phyloP scores from a whole-genome alignment of 1,140 invertebrate genomes.

The Coptotermes formosanus region DNA sequence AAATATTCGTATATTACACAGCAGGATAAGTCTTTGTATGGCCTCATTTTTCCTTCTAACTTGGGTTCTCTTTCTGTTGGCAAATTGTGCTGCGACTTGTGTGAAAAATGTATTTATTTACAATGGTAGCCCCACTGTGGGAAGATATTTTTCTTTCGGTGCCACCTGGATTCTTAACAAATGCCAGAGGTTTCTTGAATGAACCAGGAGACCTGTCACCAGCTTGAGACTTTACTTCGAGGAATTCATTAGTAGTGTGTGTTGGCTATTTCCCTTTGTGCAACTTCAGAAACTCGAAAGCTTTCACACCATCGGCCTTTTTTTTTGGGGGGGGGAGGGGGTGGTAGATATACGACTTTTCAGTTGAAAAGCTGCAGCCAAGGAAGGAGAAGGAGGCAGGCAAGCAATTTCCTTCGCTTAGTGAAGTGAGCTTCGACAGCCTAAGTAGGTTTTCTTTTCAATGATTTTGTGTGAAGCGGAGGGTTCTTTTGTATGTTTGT shows the following conservation, averaged over 20 bases:
- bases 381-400: neutral
- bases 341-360: neutral
- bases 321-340: neutral
- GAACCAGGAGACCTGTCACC: neutral
- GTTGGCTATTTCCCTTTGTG: neutral
- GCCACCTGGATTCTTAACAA: neutral
- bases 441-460: neutral
- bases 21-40: neutral
- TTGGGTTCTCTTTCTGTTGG: neutral
- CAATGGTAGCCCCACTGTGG: neutral
- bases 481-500: neutral
- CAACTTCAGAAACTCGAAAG: neutral
- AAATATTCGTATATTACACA: neutral
- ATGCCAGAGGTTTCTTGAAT: neutral
- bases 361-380: neutral
- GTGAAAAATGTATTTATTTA: constrained; percentile 6
- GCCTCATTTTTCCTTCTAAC: neutral
- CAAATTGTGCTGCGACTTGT: neutral
- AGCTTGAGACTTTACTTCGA: neutral
- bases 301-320: neutral
- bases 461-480: neutral
- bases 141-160: neutral
- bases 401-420: neutral
- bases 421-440: neutral
- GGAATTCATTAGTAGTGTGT: constrained; percentile 5